Percentiles rank a stretch among this genome's conserved stretches.
phyloP scores from a whole-genome alignment of 2,113 vertebrate species.

The Paedocypris sp. region DNA sequence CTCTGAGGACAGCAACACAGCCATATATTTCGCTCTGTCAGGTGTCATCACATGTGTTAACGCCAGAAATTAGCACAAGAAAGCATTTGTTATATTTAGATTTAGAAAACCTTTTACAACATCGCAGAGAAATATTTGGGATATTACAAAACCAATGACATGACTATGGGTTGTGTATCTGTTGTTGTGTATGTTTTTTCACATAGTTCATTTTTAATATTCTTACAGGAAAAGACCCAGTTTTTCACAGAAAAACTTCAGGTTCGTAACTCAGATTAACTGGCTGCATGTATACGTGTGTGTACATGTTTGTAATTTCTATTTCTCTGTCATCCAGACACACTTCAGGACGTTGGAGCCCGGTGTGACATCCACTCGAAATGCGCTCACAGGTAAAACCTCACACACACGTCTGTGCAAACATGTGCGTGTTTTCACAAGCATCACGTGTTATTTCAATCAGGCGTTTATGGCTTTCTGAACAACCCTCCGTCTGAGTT shows the following conservation, averaged over 20 bases:
- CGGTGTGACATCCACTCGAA: conserved; percentile 55
- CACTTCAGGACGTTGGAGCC: conserved; percentile 67
- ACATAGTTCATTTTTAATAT: neutral
- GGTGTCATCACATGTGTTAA: conserved; percentile 49
- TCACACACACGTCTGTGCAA: neutral
- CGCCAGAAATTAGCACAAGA: too few species aligned
- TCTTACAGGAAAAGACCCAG: conserved; percentile 36
- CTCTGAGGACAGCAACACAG: conserved; percentile 60
- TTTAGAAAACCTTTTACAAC: too few species aligned
- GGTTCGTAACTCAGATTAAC: too few species aligned
- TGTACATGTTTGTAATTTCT: neutral
- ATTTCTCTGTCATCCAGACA: conserved; percentile 53
- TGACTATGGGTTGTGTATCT: too few species aligned
- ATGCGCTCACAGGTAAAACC: conserved; percentile 67
- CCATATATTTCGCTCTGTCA: conserved; percentile 73
- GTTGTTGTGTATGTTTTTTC: neutral
- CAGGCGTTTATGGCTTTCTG: conserved; percentile 72
- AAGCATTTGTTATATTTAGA: too few species aligned
- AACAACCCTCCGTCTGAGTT: conserved; percentile 77
- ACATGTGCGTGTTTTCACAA: neutral
- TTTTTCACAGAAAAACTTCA: conserved; percentile 36
- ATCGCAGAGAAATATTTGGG: too few species aligned
- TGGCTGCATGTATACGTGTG: too few species aligned
- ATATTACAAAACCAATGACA: too few species aligned
- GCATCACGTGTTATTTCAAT: conserved; percentile 34